phyloP scores from a whole-genome alignment of 2,888 invertebrate species.

The Eupithecia dodoneata region DNA sequence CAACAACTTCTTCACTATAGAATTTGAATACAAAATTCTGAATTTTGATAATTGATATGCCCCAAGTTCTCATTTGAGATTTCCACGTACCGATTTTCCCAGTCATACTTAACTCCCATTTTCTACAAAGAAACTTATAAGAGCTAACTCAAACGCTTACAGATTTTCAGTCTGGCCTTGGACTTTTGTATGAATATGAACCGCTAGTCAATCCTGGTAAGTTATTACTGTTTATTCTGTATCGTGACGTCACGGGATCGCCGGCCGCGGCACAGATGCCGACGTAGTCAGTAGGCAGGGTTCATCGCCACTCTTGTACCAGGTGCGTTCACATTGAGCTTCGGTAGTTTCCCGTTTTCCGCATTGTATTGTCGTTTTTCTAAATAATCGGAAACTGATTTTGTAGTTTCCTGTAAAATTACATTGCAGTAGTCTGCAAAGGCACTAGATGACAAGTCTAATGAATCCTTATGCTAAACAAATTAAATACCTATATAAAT shows the following conservation, averaged over 20 bases:
- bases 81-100: not conserved
- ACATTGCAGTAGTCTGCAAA: too few relatives aligned
- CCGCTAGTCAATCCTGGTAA: conserved; percentile 14
- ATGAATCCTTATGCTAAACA: too few relatives aligned
- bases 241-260: conserved; percentile 74
- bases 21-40: not conserved
- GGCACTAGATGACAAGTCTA: too few relatives aligned
- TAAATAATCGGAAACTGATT: conserved; percentile 31
- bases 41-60: not conserved
- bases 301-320: conserved; percentile 67
- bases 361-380: conserved; percentile 49
- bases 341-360: conserved; percentile 57
- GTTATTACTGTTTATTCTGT: conserved; percentile 22
- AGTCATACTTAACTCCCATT: not conserved
- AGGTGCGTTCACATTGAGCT: conserved; percentile 73
- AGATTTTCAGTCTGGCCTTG: not conserved
- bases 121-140: not conserved
- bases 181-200: conserved; percentile 31
- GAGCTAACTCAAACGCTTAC: conserved; percentile 14
- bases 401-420: not conserved
- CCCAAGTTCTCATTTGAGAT: not conserved
- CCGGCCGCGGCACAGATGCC: conserved; percentile 53
- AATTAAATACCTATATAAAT: too few relatives aligned
- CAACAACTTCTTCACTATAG: not conserved
- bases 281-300: conserved; percentile 51